These are phyloP conservation scores for Pristiophorus japonicus DNA, from an alignment of 2,113 vertebrate species.

Conservation along the genomic window DNA sequence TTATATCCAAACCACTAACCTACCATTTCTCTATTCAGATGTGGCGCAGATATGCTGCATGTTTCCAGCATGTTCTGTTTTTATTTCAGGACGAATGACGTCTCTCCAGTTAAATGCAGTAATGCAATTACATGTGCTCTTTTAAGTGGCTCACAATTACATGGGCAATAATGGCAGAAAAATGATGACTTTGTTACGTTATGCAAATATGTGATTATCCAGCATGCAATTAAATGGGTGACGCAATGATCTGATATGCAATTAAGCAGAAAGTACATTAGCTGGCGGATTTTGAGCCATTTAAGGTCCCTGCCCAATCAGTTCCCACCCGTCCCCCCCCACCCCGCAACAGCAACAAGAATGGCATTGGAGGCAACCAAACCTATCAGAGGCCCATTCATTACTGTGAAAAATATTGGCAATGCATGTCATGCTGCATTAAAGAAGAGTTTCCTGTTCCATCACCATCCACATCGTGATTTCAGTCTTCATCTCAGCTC, in stretches of 20 bases:
- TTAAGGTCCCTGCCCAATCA: not conserved
- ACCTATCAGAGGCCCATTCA: not conserved
- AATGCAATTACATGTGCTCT: not conserved
- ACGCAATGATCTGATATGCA: constrained; percentile 6
- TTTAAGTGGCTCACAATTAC: constrained; percentile 30
- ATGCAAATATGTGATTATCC: constrained; percentile 1
- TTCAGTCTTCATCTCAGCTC: not conserved
- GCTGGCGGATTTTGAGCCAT: not conserved
- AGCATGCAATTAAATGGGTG: not conserved
- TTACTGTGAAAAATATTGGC: not conserved
- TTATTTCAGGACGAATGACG: not conserved
- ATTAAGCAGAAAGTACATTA: not conserved
- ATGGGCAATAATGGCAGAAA: constrained; percentile 24
- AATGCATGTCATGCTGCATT: not conserved
- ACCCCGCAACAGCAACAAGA: not conserved
- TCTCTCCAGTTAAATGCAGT: not conserved
- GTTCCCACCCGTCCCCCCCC: too few species aligned
- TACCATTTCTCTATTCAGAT: not conserved
- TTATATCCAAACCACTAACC: not conserved
- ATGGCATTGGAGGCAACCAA: not conserved
- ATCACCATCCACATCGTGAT: not conserved
- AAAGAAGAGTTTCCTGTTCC: not conserved
- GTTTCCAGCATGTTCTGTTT: not conserved
- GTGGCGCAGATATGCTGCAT: not conserved
- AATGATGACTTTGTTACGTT: not conserved